Evolutionary conservation across 2,113 vertebrate species (phyloP).

Genomic region (Cacatua alba): DNA sequence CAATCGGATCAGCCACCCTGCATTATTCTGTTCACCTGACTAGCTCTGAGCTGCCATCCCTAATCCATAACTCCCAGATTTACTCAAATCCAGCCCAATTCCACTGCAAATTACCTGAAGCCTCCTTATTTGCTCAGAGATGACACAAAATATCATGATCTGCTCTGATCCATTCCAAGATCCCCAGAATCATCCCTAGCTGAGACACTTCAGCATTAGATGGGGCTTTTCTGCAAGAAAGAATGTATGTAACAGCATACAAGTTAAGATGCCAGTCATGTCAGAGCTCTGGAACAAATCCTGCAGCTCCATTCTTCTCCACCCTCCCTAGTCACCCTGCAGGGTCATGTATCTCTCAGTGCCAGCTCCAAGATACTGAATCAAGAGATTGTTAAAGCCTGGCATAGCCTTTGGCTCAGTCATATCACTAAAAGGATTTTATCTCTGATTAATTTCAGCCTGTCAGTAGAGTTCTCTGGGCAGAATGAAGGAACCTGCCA

Average conservation of each 20-base stretch:
- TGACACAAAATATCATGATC: not conserved
- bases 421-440: slow-evolving; percentile 55
- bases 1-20: not conserved
- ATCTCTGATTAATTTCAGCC: slow-evolving; percentile 33
- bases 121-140: not conserved
- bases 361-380: slow-evolving; percentile 30
- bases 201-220: not conserved
- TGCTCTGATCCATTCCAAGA: slow-evolving; percentile 3
- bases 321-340: not conserved
- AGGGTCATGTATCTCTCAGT: not conserved
- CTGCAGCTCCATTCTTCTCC: not conserved
- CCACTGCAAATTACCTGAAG: not conserved
- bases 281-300: slow-evolving; percentile 12
- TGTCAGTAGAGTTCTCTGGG: not conserved
- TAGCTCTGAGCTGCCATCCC: not conserved
- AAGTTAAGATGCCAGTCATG: not conserved
- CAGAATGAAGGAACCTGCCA: not conserved
- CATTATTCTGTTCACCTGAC: not conserved
- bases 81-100: not conserved
- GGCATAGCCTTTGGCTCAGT: slow-evolving; percentile 14
- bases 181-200: not conserved
- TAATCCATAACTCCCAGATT: not conserved
- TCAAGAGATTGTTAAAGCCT: not conserved
- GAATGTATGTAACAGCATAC: not conserved
- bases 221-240: not conserved